Conservation (phyloP, 1,140 invertebrate species). For the Dufourea novaeangliae region DNA sequence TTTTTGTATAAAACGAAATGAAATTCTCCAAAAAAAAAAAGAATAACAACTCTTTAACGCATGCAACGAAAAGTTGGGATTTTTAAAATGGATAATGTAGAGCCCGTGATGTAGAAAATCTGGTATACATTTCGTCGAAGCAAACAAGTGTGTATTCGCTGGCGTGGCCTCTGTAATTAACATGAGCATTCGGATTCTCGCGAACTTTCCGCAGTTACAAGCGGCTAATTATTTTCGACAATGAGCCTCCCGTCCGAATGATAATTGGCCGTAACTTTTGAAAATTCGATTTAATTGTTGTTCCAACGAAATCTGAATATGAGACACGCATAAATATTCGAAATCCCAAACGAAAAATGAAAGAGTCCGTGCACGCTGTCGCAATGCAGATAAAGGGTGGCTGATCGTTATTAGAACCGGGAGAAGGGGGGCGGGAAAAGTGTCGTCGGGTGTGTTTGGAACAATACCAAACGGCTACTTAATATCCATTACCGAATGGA, state of each 20-base stretch:
- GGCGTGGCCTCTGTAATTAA: neutral
- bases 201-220: neutral
- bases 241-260: neutral
- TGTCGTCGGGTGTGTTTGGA: constrained; percentile 39
- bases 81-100: neutral
- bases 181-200: neutral
- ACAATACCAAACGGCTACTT: constrained; percentile 43
- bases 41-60: too few relatives aligned
- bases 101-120: neutral
- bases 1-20: too few relatives aligned
- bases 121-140: neutral
- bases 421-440: neutral
- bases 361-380: neutral
- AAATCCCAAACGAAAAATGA: neutral
- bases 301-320: too few relatives aligned
- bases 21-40: too few relatives aligned
- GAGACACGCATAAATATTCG: neutral
- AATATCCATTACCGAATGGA: constrained; percentile 45
- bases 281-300: too few relatives aligned
- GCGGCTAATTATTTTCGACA: neutral
- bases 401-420: constrained; percentile 6
- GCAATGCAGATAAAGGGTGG: constrained; percentile 18
- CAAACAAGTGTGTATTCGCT: neutral
- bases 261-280: neutral
- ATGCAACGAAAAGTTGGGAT: too few relatives aligned